A percentile compares a stretch with the other conserved stretches of the same genome.
Conservation (phyloP, 2,888 invertebrate species). For the Drosophila merina region DNA sequence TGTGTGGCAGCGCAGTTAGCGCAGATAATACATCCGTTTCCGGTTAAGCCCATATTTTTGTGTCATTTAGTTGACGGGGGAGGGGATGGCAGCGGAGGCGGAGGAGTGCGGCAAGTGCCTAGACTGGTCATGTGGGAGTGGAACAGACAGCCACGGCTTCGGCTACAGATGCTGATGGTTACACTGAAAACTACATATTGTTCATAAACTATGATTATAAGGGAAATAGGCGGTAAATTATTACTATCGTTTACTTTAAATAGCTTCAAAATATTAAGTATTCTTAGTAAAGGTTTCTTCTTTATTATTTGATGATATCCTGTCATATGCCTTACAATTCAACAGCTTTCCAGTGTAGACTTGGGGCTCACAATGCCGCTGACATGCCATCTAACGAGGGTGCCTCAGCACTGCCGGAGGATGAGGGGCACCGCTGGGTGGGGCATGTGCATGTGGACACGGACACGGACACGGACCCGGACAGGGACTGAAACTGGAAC, state of each 20-base stretch:
- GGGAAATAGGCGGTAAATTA: no score
- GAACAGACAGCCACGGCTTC: constrained; percentile 59
- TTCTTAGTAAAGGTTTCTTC: no score
- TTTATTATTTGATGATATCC: no score
- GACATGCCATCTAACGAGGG: constrained; percentile 57
- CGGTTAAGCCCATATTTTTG: constrained; percentile 84
- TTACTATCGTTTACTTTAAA: no score
- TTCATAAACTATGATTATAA: not conserved
- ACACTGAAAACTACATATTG: constrained; percentile 38
- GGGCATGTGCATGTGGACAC: constrained; percentile 19
- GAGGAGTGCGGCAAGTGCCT: constrained; percentile 27
- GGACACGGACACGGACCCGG: constrained; percentile 26
- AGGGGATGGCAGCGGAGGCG: constrained; percentile 10
- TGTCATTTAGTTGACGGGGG: constrained; percentile 70
- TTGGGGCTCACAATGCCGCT: constrained; percentile 56
- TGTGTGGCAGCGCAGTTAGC: constrained; percentile 82
- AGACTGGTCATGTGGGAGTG: constrained; percentile 54
- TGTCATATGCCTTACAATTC: no score
- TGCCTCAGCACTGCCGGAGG: constrained; percentile 2
- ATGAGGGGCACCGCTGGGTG: constrained; percentile 9
- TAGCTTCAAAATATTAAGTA: no score
- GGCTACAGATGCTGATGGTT: constrained; percentile 70
- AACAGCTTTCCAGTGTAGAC: constrained; percentile 6
- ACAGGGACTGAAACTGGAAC: constrained; percentile 20
- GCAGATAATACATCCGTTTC: constrained; percentile 85